Percentiles rank a stretch among this genome's conserved stretches.
phyloP scores from a whole-genome alignment of 2,797 vertebrate genomes.

The Zalophus californianus region DNA sequence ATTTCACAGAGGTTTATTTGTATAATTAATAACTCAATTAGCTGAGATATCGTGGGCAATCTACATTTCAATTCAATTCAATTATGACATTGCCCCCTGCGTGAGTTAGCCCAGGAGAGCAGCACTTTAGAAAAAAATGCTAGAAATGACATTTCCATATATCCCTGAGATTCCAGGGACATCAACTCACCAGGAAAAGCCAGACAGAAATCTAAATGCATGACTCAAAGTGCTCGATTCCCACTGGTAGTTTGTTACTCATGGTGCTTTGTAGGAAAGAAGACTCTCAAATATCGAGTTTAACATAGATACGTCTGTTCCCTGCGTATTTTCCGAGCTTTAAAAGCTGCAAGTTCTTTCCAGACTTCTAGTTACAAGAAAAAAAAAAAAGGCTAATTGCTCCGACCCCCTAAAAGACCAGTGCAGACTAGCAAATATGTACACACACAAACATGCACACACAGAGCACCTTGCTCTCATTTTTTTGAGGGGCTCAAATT shows the following conservation, averaged over 20 bases:
- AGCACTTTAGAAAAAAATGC: slow-evolving; percentile 4
- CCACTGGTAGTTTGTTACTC: slow-evolving; percentile 50
- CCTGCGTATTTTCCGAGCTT: slow-evolving; percentile 61
- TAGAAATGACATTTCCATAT: slow-evolving; percentile 44
- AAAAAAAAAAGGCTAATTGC: slow-evolving; percentile 60
- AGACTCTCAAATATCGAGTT: slow-evolving; percentile 40
- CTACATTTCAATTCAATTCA: slow-evolving; percentile 64
- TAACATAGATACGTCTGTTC: slow-evolving; percentile 60
- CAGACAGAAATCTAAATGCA: slow-evolving; percentile 55
- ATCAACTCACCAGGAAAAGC: slow-evolving; percentile 61
- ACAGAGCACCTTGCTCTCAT: background rate
- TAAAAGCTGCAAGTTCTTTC: slow-evolving; percentile 62
- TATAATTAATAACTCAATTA: slow-evolving; percentile 75
- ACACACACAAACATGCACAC: background rate
- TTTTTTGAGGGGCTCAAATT: slow-evolving; percentile 26
- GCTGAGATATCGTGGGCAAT: background rate
- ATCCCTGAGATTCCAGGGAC: background rate
- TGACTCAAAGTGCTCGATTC: slow-evolving; percentile 60
- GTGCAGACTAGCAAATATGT: background rate
- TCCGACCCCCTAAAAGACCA: background rate
- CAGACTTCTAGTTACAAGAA: slow-evolving; percentile 48
- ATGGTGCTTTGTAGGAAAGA: slow-evolving; percentile 19
- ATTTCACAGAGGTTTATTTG: background rate
- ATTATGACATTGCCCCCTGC: background rate
- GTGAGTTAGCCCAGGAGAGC: slow-evolving; percentile 50